Conservation (phyloP, 2,888 invertebrate species). For the Epiblema foenella region DNA sequence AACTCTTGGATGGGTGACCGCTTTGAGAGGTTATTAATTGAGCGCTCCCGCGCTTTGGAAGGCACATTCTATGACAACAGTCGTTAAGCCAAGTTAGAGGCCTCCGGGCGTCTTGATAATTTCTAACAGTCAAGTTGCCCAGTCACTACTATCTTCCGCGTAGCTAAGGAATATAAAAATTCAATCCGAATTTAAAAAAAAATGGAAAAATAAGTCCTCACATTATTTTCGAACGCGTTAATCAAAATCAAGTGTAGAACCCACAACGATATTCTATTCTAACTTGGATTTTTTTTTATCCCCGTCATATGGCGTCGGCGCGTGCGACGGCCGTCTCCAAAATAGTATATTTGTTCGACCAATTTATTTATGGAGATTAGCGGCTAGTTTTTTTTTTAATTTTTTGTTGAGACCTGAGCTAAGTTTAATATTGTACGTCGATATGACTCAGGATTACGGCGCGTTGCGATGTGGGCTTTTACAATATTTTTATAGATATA, state of each 20-base stretch:
- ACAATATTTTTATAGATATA: background rate
- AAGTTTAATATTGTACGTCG: conserved; percentile 11
- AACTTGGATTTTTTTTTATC: conserved; percentile 9
- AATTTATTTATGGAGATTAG: conserved; percentile 39
- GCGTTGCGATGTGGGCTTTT: background rate
- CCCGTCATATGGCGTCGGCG: conserved; percentile 30
- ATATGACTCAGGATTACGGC: conserved; percentile 7
- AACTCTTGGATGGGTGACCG: too few relatives aligned
- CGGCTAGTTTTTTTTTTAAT: conserved; percentile 13
- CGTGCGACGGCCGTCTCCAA: conserved; percentile 24
- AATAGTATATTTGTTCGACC: conserved; percentile 27
- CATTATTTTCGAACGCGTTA: too few relatives aligned
- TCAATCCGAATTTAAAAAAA: too few relatives aligned
- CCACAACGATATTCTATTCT: background rate
- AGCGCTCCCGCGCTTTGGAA: too few relatives aligned
- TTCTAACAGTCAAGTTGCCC: too few relatives aligned
- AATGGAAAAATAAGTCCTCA: too few relatives aligned
- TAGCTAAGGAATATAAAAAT: too few relatives aligned
- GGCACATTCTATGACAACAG: too few relatives aligned
- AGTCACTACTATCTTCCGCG: too few relatives aligned
- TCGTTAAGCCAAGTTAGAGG: too few relatives aligned
- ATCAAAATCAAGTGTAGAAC: background rate
- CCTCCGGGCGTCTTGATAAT: too few relatives aligned
- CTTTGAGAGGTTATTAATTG: too few relatives aligned
- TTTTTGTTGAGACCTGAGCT: background rate